Base-by-base conservation (phyloP, 2,113 vertebrate species). In the Myotis brandtii region DNA sequence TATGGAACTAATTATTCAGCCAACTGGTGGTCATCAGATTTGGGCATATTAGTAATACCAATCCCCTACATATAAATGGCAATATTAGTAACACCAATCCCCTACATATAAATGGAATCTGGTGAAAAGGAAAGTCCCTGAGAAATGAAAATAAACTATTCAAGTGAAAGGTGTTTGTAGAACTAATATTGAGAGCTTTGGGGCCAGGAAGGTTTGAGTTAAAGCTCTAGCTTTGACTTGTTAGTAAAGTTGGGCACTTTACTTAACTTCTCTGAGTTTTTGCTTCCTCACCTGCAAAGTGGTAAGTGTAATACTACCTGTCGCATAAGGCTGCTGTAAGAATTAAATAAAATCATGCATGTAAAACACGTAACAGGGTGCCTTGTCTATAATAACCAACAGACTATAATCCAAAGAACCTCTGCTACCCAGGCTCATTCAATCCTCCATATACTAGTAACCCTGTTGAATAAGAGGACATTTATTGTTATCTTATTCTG, bases 261-360 rank as follows among this genome's bases (percentile, higher is more conserved):
- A n/a, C 0, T 14, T 43, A 76, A 67, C n/a, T 1, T 90, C 21
- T 17, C 46, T 30, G 40, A 92, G 54, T 23, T 64, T 94, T 93
- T 91, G 59, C 69, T 76, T 59, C 48, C 3, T 73, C 76, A 25
- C 85, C 34, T 85, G 7, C 80, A 25, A 83, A 85, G 91, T n/a
- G 21, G n/a, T 76, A 37, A 48, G 52, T 48, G n/a, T n/a, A 46
- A 30, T 2, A 76, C 37, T 13, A 64, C 7, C 10, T 77, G 93
- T 18, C 5, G 50, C 18, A 30, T 5, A 48, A 34, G 23, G 37
- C 21, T 77, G 30, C 40, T 59, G 3, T 52, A 48, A 86, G 27
- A 75, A 88, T 54, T 59, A 95, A 91, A 32, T 52, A 91, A 46
- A 93, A 85, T 23, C 16, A 82, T 80, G 10, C 30, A 25, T 34